phyloP scores from a whole-genome alignment of 2,888 invertebrate genomes.

The Portevinia maculata region DNA sequence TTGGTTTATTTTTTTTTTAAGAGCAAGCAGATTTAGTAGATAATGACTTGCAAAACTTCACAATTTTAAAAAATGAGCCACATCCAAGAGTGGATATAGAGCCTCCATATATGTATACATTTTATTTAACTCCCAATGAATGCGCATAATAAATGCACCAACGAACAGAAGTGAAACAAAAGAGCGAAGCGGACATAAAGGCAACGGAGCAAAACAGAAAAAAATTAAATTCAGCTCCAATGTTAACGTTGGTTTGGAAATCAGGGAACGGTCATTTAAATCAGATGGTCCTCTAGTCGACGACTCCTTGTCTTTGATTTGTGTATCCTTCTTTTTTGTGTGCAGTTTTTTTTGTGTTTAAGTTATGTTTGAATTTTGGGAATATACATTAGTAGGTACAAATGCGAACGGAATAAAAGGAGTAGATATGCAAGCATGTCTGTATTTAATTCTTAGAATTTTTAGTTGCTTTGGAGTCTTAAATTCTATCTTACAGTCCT shows the following conservation, averaged over 20 bases:
- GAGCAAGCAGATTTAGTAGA: slow-evolving; percentile 14
- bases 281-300: slow-evolving; percentile 12
- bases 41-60: slow-evolving; percentile 29
- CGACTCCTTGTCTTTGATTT: slow-evolving; percentile 10
- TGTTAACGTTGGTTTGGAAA: slow-evolving; percentile 14
- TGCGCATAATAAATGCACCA: slow-evolving; percentile 57
- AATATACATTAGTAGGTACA: slow-evolving; percentile 30
- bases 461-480: slow-evolving; percentile 39
- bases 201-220: background rate
- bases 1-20: slow-evolving; percentile 7
- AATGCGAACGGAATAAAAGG: slow-evolving; percentile 3
- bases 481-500: slow-evolving; percentile 1
- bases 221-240: slow-evolving; percentile 24
- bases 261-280: slow-evolving; percentile 26
- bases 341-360: slow-evolving; percentile 10
- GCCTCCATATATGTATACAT: background rate
- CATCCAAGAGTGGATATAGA: background rate
- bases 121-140: slow-evolving; percentile 54
- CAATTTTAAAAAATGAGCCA: slow-evolving; percentile 56
- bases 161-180: slow-evolving; percentile 26
- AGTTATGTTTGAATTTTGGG: slow-evolving; percentile 60
- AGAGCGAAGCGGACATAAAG: background rate
- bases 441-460: slow-evolving; percentile 56
- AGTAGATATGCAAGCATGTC: slow-evolving; percentile 31
- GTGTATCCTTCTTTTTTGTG: background rate